Evolutionary conservation across 2,888 invertebrate species (phyloP).

Genomic region (Pogonocherus hispidulus): DNA sequence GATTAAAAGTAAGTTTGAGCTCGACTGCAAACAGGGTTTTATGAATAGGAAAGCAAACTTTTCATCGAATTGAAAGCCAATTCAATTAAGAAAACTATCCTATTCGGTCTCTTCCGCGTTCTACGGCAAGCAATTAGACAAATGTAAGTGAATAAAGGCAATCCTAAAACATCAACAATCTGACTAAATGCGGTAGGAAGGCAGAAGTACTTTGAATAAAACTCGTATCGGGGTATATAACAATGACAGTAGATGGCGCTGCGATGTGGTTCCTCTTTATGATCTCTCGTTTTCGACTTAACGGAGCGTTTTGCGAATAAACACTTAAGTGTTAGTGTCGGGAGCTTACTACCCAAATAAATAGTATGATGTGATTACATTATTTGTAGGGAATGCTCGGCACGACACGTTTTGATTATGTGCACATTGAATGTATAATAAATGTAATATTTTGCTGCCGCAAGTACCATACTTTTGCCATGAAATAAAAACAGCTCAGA

Average conservation of each 20-base stretch:
- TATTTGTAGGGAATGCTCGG: background rate
- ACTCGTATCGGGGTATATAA: constrained; percentile 36
- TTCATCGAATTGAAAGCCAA: constrained; percentile 28
- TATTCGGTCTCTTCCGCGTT: constrained; percentile 14
- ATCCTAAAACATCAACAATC: constrained; percentile 40
- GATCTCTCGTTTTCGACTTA: constrained; percentile 26
- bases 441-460: background rate
- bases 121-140: constrained; percentile 38
- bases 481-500: background rate
- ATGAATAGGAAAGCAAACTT: constrained; percentile 25
- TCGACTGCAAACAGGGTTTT: constrained; percentile 3
- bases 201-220: constrained; percentile 45
- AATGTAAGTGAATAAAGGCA: constrained; percentile 41
- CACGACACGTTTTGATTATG: constrained; percentile 1
- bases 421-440: background rate
- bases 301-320: constrained; percentile 19
- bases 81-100: constrained; percentile 33
- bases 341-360: constrained; percentile 11
- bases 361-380: constrained; percentile 21
- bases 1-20: background rate
- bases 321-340: constrained; percentile 8
- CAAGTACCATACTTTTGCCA: background rate
- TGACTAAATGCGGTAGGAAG: constrained; percentile 44
- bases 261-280: constrained; percentile 25
- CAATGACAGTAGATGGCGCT: constrained; percentile 42